Percentiles rank a stretch among this genome's conserved stretches.
Evolutionary conservation across 2,113 vertebrate genomes (phyloP).

Genomic region (Panthera leo): DNA sequence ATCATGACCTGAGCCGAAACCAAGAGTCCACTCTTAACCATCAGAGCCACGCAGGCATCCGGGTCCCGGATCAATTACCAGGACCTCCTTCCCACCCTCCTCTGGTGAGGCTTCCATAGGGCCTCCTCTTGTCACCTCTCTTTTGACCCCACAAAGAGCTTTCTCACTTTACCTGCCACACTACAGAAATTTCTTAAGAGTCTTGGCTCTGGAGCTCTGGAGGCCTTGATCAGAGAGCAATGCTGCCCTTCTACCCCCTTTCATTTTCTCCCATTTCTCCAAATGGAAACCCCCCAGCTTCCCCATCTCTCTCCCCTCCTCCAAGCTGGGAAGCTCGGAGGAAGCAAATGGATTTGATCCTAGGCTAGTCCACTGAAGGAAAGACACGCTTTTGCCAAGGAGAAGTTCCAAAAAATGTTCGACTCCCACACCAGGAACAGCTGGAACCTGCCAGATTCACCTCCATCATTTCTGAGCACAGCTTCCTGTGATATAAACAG

Average conservation of each 20-base stretch:
- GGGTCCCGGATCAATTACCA: no score
- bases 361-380: background rate
- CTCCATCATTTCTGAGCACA: conserved; percentile 38
- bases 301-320: background rate
- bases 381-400: background rate
- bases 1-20: no score
- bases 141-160: conserved; percentile 65
- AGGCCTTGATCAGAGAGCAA: conserved; percentile 71
- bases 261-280: conserved; percentile 38
- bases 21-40: no score
- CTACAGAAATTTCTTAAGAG: conserved; percentile 31
- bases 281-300: background rate
- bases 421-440: background rate
- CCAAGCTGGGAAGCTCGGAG: background rate
- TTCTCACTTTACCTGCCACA: conserved; percentile 74
- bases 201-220: conserved; percentile 40
- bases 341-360: background rate
- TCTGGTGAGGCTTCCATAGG: background rate
- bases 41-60: no score
- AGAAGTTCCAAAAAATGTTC: background rate
- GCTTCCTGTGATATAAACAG: background rate
- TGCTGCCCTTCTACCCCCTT: background rate
- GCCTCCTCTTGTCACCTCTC: conserved; percentile 70
- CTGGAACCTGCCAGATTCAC: background rate
- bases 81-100: background rate